A percentile compares a stretch with the other conserved stretches of the same genome.
Conservation (phyloP, 2,113 vertebrate species). For the Cyprinodon variegatus region DNA sequence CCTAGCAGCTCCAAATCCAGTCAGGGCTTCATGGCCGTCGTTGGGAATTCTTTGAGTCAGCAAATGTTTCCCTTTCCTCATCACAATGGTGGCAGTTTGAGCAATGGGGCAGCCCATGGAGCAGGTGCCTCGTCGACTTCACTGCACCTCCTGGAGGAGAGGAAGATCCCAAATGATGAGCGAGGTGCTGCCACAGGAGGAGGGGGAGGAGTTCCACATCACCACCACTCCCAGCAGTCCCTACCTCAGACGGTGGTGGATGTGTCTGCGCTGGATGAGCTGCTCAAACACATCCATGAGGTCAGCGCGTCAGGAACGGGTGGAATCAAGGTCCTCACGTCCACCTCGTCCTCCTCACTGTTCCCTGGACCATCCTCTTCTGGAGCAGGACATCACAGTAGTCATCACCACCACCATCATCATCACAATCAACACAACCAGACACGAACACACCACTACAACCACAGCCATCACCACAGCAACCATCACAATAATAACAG, state of each 20-base stretch:
- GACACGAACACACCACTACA: constrained; percentile 43
- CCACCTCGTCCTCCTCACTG: constrained; percentile 57
- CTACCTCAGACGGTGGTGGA: constrained; percentile 78
- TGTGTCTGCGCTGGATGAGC: constrained; percentile 84
- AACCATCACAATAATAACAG: constrained; percentile 53
- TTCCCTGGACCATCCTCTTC: constrained; percentile 34
- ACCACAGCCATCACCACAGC: constrained; percentile 48
- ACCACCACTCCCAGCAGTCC: constrained; percentile 55
- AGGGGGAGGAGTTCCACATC: constrained; percentile 3
- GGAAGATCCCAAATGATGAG: constrained; percentile 55
- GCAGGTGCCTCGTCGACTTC: constrained; percentile 38
- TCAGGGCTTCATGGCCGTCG: constrained; percentile 44
- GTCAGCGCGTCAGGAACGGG: constrained; percentile 67
- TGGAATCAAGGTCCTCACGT: constrained; percentile 74
- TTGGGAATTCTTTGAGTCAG: constrained; percentile 38
- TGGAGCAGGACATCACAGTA: constrained; percentile 26
- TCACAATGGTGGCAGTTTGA: constrained; percentile 43
- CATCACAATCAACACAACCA: constrained; percentile 26
- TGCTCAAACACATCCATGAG: constrained; percentile 85
- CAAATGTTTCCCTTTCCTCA: constrained; percentile 70
- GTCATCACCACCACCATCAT: constrained; percentile 21
- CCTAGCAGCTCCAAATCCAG: constrained; percentile 19
- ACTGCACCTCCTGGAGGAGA: constrained; percentile 60
- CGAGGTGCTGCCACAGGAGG: constrained; percentile 39
- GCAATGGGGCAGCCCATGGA: constrained; percentile 47